Conservation (phyloP, 2,113 vertebrate species). For the Tachysurus fulvidraco region DNA sequence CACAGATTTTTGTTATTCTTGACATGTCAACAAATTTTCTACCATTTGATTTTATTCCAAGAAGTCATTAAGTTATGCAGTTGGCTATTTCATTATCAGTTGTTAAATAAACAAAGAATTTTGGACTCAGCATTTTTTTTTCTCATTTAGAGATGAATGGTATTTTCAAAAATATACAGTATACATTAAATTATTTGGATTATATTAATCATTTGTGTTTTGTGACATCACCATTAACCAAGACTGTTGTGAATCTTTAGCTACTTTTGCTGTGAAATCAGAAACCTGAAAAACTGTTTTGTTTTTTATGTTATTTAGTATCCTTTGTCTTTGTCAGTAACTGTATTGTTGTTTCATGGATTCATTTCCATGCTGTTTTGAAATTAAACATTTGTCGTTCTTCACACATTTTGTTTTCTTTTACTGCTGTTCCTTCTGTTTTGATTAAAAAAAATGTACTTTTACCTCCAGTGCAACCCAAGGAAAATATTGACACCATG, state of each 20-base stretch:
- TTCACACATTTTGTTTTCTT: not conserved
- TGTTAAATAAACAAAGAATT: not conserved
- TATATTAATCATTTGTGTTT: not conserved
- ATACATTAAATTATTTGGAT: not conserved
- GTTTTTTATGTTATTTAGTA: not conserved
- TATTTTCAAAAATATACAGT: not conserved
- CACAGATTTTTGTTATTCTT: not conserved
- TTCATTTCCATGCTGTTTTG: not conserved
- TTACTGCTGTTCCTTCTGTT: not conserved
- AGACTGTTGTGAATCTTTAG: not conserved
- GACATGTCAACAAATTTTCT: not conserved
- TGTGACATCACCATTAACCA: not conserved
- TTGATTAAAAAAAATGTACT: not conserved
- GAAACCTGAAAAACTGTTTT: not conserved
- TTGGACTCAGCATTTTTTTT: not conserved
- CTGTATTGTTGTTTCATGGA: not conserved
- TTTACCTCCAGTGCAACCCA: no score
- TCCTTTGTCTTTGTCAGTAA: not conserved
- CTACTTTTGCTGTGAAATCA: not conserved
- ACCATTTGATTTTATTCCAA: not conserved
- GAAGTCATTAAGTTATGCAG: not conserved
- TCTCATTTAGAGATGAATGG: no score
- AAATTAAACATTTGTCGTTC: not conserved
- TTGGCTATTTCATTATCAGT: not conserved
- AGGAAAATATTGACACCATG: no score